phyloP scores from a whole-genome alignment of 2,797 vertebrate genomes.

The Pagetopsis macropterus region DNA sequence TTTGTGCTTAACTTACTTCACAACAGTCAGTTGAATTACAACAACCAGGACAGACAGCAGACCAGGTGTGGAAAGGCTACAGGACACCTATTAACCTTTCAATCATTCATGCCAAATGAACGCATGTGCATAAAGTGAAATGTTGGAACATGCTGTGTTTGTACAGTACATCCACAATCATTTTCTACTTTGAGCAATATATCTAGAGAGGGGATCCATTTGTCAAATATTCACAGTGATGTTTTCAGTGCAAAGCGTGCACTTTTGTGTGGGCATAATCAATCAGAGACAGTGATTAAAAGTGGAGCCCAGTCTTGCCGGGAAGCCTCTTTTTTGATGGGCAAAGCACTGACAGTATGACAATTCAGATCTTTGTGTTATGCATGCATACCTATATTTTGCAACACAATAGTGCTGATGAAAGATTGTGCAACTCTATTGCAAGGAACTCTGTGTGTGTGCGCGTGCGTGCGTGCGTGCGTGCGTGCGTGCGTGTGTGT shows the following conservation, averaged over 20 bases:
- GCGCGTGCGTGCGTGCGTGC: slow-evolving; percentile 11
- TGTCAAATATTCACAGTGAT: slow-evolving; percentile 79
- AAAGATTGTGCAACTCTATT: slow-evolving; percentile 67
- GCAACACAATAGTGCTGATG: slow-evolving; percentile 75
- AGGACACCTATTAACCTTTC: slow-evolving; percentile 36
- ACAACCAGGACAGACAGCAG: slow-evolving; percentile 17
- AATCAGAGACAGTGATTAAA: slow-evolving; percentile 78
- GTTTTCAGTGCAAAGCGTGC: slow-evolving; percentile 75
- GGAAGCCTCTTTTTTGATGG: slow-evolving; percentile 72
- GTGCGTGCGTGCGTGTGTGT: background rate
- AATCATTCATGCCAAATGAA: slow-evolving; percentile 29
- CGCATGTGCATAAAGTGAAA: slow-evolving; percentile 18
- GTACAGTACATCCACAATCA: slow-evolving; percentile 42
- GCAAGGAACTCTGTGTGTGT: slow-evolving; percentile 34
- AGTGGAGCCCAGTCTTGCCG: slow-evolving; percentile 68
- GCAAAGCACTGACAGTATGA: slow-evolving; percentile 62
- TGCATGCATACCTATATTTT: slow-evolving; percentile 66
- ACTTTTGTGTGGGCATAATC: slow-evolving; percentile 71
- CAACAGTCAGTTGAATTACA: slow-evolving; percentile 28
- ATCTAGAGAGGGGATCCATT: slow-evolving; percentile 66
- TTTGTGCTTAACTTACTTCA: slow-evolving; percentile 31
- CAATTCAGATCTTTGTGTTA: slow-evolving; percentile 67
- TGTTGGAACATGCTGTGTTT: slow-evolving; percentile 30
- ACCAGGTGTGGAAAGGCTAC: slow-evolving; percentile 31
- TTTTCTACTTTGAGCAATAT: slow-evolving; percentile 53